These are phyloP conservation scores for Cheiracanthium punctorium DNA, from an alignment of 2,888 invertebrate species.

Conservation along the genomic window DNA sequence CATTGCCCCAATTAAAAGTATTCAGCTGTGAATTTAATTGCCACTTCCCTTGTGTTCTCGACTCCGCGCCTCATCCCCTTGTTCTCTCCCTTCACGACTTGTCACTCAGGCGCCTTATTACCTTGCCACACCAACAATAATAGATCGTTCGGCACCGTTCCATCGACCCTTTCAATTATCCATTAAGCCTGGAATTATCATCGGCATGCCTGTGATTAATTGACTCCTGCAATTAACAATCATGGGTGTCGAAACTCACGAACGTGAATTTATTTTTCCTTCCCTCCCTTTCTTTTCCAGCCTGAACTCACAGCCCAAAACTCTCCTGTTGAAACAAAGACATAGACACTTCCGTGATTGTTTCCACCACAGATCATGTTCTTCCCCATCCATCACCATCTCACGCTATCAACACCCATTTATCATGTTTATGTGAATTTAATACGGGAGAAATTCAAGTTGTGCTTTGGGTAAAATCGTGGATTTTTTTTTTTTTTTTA, in stretches of 20 bases:
- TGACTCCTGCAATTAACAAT: constrained; percentile 54
- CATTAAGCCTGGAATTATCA: constrained; percentile 16
- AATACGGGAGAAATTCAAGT: too few species aligned
- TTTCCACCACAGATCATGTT: not conserved
- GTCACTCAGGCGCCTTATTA: not conserved
- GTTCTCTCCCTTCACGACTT: not conserved
- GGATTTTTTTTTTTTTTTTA: too few species aligned
- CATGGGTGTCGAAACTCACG: constrained; percentile 49
- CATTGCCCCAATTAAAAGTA: not conserved
- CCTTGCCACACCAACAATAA: not conserved
- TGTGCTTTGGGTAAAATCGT: too few species aligned
- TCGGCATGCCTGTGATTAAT: constrained; percentile 33
- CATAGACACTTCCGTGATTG: too few species aligned
- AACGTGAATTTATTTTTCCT: too few species aligned
- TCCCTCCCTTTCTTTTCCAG: too few species aligned
- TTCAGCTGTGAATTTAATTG: not conserved
- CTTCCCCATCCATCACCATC: constrained; percentile 19
- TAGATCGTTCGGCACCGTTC: not conserved
- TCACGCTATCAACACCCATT: constrained; percentile 3
- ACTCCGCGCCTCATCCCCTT: too few species aligned
- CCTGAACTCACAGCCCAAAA: too few species aligned
- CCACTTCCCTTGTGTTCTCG: not conserved
- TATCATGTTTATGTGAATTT: not conserved
- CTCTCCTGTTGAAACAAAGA: too few species aligned
- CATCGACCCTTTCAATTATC: constrained; percentile 39